Evolutionary conservation across 2,888 invertebrate species (phyloP), one percentile per base, ranked within the genome.

Genomic region (Eurytoma adleriae): DNA sequence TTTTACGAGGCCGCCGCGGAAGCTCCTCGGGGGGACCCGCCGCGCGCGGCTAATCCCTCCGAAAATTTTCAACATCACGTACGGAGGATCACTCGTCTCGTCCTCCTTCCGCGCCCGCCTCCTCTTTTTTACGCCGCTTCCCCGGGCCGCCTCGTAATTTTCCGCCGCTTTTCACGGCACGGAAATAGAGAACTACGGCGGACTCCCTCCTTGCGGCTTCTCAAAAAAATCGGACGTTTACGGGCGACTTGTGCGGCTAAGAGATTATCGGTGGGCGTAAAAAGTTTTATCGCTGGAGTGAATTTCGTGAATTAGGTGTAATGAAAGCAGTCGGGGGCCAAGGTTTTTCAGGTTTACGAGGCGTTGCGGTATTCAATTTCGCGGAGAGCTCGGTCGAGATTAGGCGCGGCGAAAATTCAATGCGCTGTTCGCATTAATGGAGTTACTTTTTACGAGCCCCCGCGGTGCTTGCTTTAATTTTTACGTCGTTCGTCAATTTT

Each of bases 41-140:
- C 54, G 4, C 48, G 20, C 18, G 16, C 4, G 70, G 20, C 59
- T 71, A 79, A 79, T 79, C 73, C 62, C 62, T 69, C 50, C 30
- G 68, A 79, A 73, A 79, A 79, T 68, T 56, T 68, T 68, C 78
- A 50, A 62, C 62, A 48, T 67, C 78, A 79, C 73, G 78, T 73
- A 68, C 62, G 54, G 40, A 56, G 73, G 78, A 79, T 79, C 56
- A 62, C 30, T 18, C 48, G n/a, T 54, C 50, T n/a, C 13, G 48
- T 56, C 54, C 40, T 69, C 59, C 16, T 77, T 62, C 24, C 50
- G 30, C 12, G 16, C 20, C 16, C 54, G 1, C 4, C 30, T 61
- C 48, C 56, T 71, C 14, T 20, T 64, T 27, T 62, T 40, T 64
- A 20, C n/a, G 14, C 50, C 18, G 50, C 50, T 24, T 24, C n/a